Evolutionary conservation across 23 tunicate genomes (phyloP).

Genomic region (Halocynthia roretzi): DNA sequence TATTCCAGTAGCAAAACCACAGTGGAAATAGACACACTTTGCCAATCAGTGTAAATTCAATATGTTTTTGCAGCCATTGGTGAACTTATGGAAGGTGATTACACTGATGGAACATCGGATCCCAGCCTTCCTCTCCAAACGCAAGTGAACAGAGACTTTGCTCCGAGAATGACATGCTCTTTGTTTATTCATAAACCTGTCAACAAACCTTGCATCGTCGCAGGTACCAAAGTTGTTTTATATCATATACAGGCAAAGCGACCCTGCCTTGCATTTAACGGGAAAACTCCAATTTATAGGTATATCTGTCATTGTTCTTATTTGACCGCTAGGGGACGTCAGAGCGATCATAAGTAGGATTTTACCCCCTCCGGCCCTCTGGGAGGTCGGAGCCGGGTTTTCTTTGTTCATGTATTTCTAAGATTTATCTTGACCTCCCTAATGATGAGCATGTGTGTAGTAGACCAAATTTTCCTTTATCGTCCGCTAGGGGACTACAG

Average conservation of each 20-base stretch:
- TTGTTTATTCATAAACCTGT: slow-evolving; percentile 40
- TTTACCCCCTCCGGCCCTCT: too few species aligned
- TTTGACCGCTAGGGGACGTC: too few species aligned
- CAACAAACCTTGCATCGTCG: slow-evolving; percentile 49
- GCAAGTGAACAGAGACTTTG: slow-evolving; percentile 36
- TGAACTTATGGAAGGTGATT: slow-evolving; percentile 6
- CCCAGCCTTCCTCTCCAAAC: slow-evolving; percentile 29
- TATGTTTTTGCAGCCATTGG: slow-evolving; percentile 9
- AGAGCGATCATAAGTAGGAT: too few species aligned
- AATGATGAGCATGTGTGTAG: too few species aligned
- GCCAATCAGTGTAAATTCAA: neutral
- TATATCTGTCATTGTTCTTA: neutral
- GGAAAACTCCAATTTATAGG: neutral
- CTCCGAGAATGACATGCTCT: slow-evolving; percentile 45
- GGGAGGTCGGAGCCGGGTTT: too few species aligned
- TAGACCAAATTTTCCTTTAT: too few species aligned
- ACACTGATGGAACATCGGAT: neutral
- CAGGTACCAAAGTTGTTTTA: slow-evolving; percentile 16
- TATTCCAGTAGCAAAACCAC: too few species aligned
- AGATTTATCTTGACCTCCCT: too few species aligned
- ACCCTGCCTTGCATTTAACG: neutral
- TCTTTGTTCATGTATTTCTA: too few species aligned
- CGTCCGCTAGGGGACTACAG: too few species aligned
- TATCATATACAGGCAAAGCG: neutral
- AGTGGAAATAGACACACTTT: too few species aligned